Evolutionary conservation across 2,888 invertebrate genomes (phyloP), one percentile per base, ranked within the genome.

Genomic region (Stomorhina lunata): DNA sequence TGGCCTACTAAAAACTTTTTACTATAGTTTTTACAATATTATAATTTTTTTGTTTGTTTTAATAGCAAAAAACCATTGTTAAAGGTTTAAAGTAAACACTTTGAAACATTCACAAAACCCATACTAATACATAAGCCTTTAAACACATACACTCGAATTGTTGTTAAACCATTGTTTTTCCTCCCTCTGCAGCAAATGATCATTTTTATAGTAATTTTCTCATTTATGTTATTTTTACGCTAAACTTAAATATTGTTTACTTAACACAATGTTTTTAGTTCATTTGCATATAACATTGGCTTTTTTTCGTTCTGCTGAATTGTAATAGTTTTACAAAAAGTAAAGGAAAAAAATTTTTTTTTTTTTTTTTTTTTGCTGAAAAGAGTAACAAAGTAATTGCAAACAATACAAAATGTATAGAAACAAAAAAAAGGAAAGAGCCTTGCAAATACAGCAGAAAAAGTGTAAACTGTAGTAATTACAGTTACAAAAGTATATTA

Each of bases 231-330:
- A 66, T 77, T 78, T 43, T 68, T 66, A 68, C 66, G 72, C 77
- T 81, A 63, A 43, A 81, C 63, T 78, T 55, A 63, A 45, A 61
- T 40, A 45, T 29, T 66, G 43, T 81, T 81, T 65, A 48, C 29
- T 75, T 78, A 75, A 50, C 32, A 57, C 69, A 72, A 73, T 75
- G 63, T 81, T 82, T 78, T 73, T 57, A 61, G 57, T 69, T 65
- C 78, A 78, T 78, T 82, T 78, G 50, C 73, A 78, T 82, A 69
- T 40, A 78, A 75, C 55, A 65, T 34, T 53, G 53, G 22, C 27
- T 43, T 12, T 43, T 50, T 73, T 25, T 22, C n/a, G 29, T 66
- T 20, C 43, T 53, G 5, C 32, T 77, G 59, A 43, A 25, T 59
- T 3, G 37, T 43, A 17, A 3, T 61, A n/a, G 37, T 37, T 48